phyloP scores from a whole-genome alignment of 2,888 invertebrate genomes.

The Ctenicera cuprea region DNA sequence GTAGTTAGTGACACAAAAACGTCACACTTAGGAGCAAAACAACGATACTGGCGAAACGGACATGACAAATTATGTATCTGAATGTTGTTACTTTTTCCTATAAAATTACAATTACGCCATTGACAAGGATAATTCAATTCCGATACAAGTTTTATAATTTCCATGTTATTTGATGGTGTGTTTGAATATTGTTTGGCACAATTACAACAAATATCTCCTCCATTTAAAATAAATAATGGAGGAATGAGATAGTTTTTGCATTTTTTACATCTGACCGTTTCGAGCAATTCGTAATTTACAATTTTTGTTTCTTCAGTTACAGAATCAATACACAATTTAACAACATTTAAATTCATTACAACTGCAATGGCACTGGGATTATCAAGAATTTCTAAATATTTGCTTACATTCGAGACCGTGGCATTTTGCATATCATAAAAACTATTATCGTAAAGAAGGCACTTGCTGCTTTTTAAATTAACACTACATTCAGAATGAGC shows the following conservation, averaged over 20 bases:
- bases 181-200: constrained; percentile 12
- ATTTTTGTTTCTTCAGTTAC: no score
- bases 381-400: no score
- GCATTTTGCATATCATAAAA: constrained; percentile 16
- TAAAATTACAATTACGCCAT: no score
- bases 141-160: constrained; percentile 1
- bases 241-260: no score
- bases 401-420: not conserved
- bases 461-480: constrained; percentile 35
- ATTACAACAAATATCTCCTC: constrained; percentile 1
- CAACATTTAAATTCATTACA: not conserved
- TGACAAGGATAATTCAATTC: constrained; percentile 10
- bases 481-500: constrained; percentile 22
- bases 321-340: not conserved
- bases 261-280: constrained; percentile 23
- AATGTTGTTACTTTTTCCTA: no score
- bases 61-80: no score
- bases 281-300: constrained; percentile 8
- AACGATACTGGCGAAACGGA: no score
- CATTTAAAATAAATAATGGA: constrained; percentile 30
- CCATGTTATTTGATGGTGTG: constrained; percentile 13
- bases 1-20: constrained; percentile 13
- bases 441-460: constrained; percentile 8
- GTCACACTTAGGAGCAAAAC: constrained; percentile 24
- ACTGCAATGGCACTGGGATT: constrained; percentile 5